phyloP scores from a whole-genome alignment of 1,140 invertebrate species.

The Panagrolaimus sp. region DNA sequence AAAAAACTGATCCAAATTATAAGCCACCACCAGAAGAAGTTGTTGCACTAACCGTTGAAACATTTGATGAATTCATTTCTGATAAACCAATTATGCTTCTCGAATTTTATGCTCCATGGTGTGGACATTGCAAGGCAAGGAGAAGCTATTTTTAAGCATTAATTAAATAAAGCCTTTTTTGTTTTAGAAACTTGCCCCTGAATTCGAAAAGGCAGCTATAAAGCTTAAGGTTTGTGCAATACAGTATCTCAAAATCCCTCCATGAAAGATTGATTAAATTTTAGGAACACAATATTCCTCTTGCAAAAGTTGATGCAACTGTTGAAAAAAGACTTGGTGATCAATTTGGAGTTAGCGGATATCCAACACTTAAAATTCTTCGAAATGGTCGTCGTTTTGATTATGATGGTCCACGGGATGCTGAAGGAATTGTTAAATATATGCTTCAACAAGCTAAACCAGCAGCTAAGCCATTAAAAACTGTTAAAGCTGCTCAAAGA shows the following conservation, averaged over 20 bases:
- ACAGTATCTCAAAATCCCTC: too few relatives aligned
- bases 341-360: slow-evolving; percentile 68
- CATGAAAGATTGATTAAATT: too few relatives aligned
- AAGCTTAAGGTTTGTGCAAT: slow-evolving; percentile 44
- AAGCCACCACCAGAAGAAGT: slow-evolving; percentile 64
- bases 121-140: slow-evolving; percentile 38
- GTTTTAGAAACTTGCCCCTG: slow-evolving; percentile 61
- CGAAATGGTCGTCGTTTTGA: slow-evolving; percentile 62
- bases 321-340: slow-evolving; percentile 75
- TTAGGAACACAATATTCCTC: slow-evolving; percentile 52
- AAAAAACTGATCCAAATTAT: slow-evolving; percentile 55
- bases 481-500: slow-evolving; percentile 59
- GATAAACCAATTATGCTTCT: slow-evolving; percentile 63
- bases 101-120: slow-evolving; percentile 67
- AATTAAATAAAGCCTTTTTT: too few relatives aligned
- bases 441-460: slow-evolving; percentile 64
- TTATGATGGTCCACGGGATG: slow-evolving; percentile 62
- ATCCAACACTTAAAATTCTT: slow-evolving; percentile 61
- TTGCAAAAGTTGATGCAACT: slow-evolving; percentile 64
- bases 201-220: slow-evolving; percentile 62
- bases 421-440: slow-evolving; percentile 58
- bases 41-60: slow-evolving; percentile 62
- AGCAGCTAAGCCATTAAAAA: slow-evolving; percentile 60
- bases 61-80: slow-evolving; percentile 63
- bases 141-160: too few relatives aligned